Evolutionary conservation across 2,888 invertebrate species (phyloP).

Genomic region (Drosophila pegasa): DNA sequence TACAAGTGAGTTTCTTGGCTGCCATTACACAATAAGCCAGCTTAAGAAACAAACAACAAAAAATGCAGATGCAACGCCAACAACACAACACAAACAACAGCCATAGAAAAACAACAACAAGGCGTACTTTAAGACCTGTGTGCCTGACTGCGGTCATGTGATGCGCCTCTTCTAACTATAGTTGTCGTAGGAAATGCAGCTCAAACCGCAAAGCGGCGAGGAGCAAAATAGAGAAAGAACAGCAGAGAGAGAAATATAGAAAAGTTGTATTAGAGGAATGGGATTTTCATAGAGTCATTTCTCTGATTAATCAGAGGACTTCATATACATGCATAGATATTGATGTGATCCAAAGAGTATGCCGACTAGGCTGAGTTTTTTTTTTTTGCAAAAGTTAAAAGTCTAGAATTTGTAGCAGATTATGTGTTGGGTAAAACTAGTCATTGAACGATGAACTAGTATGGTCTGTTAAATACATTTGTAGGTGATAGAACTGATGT

Average conservation of each 20-base stretch:
- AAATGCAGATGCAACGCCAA: conserved; percentile 46
- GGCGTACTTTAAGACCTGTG: conserved; percentile 12
- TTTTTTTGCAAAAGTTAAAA: too few relatives aligned
- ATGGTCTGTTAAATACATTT: too few relatives aligned
- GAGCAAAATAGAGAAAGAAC: neutral
- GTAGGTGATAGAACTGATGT: too few relatives aligned
- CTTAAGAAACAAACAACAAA: conserved; percentile 34
- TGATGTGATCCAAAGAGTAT: too few relatives aligned
- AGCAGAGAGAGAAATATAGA: neutral
- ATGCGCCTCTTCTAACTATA: conserved; percentile 17
- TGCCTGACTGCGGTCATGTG: conserved; percentile 15
- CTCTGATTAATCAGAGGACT: neutral
- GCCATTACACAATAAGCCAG: conserved; percentile 63
- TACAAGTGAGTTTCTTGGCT: conserved; percentile 59
- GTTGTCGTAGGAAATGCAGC: conserved; percentile 27
- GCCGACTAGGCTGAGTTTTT: too few relatives aligned
- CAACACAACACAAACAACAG: conserved; percentile 16
- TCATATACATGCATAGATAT: neutral
- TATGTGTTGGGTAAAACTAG: too few relatives aligned
- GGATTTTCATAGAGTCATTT: neutral
- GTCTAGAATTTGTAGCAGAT: too few relatives aligned
- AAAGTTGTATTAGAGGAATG: neutral
- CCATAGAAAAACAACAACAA: neutral
- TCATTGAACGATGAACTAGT: too few relatives aligned
- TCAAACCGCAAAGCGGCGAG: conserved; percentile 17